Conservation (phyloP, 2,797 vertebrate species). For the Xenentodon cancila region DNA sequence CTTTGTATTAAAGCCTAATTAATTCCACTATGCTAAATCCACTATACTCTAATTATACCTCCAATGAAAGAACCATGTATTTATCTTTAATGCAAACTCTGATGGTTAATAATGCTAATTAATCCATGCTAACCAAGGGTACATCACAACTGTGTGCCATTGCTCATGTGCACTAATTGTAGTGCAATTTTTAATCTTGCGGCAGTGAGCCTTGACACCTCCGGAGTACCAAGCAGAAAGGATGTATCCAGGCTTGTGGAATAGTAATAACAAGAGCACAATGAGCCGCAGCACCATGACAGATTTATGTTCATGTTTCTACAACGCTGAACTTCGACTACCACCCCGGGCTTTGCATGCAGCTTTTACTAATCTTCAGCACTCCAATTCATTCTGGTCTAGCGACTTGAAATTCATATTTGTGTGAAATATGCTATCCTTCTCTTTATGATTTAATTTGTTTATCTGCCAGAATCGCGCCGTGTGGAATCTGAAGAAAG, state of each 20-base stretch:
- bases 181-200: conserved; percentile 72
- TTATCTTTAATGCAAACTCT: conserved; percentile 46
- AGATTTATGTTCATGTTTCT: conserved; percentile 62
- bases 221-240: conserved; percentile 53
- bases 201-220: conserved; percentile 66
- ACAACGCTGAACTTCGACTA: conserved; percentile 46
- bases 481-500: conserved; percentile 26
- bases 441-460: conserved; percentile 40
- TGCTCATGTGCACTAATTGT: conserved; percentile 60
- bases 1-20: conserved; percentile 56
- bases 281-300: conserved; percentile 54
- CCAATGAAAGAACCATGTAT: conserved; percentile 42
- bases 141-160: conserved; percentile 48
- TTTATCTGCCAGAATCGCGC: conserved; percentile 27
- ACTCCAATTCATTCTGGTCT: conserved; percentile 23
- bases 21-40: conserved; percentile 47
- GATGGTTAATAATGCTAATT: conserved; percentile 63
- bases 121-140: conserved; percentile 60
- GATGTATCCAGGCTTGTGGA: conserved; percentile 56
- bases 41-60: conserved; percentile 34
- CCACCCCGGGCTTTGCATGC: conserved; percentile 35
- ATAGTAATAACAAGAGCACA: conserved; percentile 53
- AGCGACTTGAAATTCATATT: conserved; percentile 37
- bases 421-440: conserved; percentile 28
- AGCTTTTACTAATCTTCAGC: conserved; percentile 46